A percentile compares a stretch with the other conserved stretches of the same genome.
phyloP scores from a whole-genome alignment of 2,797 vertebrate genomes.

The Megalops cyprinoides region DNA sequence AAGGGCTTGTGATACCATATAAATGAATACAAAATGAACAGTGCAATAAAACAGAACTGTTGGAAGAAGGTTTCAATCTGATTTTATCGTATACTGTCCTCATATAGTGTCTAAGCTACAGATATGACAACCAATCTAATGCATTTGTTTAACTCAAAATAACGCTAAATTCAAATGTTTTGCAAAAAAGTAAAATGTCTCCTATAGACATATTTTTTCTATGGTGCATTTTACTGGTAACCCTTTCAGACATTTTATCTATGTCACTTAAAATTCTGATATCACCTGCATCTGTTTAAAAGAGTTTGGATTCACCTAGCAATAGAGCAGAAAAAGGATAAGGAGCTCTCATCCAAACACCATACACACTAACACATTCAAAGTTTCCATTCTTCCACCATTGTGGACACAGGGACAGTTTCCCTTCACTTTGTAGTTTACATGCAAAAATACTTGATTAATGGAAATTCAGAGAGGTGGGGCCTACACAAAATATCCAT shows the following conservation, averaged over 20 bases:
- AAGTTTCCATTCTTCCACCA: neutral
- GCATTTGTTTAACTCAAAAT: too few relatives aligned
- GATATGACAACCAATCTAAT: neutral
- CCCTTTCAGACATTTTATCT: neutral
- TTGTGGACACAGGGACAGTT: neutral
- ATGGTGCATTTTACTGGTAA: slow-evolving; percentile 17
- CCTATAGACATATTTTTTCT: neutral
- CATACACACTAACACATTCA: neutral
- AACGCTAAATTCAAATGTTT: too few relatives aligned
- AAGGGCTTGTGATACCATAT: too few relatives aligned
- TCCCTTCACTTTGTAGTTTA: slow-evolving; percentile 2
- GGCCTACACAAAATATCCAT: neutral
- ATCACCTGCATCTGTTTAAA: neutral
- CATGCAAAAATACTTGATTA: neutral
- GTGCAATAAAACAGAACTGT: too few relatives aligned
- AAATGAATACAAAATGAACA: too few relatives aligned
- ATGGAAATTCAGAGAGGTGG: neutral
- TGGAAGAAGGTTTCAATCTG: too few relatives aligned
- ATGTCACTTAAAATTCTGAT: slow-evolving; percentile 3
- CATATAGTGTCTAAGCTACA: too few relatives aligned
- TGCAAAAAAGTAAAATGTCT: too few relatives aligned
- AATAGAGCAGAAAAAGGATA: too few relatives aligned
- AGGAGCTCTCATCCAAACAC: neutral
- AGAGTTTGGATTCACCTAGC: neutral
- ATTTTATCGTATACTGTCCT: too few relatives aligned